Base-by-base conservation (phyloP, 2,113 vertebrate genomes). In the Pyrgilauda ruficollis region DNA sequence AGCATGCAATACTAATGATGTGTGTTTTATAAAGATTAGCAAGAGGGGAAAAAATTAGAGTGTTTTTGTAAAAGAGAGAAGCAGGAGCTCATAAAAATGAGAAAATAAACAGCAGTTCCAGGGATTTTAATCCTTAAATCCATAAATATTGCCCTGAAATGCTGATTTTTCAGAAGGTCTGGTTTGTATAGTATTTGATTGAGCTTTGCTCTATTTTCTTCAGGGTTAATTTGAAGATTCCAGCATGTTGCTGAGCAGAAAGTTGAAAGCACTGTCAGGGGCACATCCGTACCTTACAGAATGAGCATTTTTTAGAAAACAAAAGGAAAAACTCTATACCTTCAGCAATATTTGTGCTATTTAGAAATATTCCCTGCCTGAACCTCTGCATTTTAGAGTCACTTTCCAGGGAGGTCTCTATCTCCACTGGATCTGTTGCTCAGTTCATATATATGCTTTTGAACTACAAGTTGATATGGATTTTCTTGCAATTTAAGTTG, bases 141-240 rank as follows among this genome's bases (percentile, higher is more conserved):
- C 67, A 58, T 77, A 73, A 89, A 49, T 59, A 70, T 12, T 49
- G 31, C 13, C 59, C 92, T n/a, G 47, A 63, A 80, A 68, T 89
- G 35, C 49, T 87, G 87, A 44, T 92, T 92, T 93, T 93, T 91
- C 52, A 44, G 74, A 56, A 74, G 62, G 10, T 91, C 56, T 79
- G 37, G 2, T 46, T 70, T 64, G 55, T 84, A 18, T 64, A n/a
- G 81, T 68, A 27, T 77, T 91, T 91, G 31, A 43, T 53, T 50
- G 59, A 81, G 86, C 44, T 83, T 59, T 91, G 50, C 44, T 89
- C 67, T 10, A 0, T 93, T 92, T 90, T 41, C 6, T 74, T 77
- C 47, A 86, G 79, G 76, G 49, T 93, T 94, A 94, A 93, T 81
- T 90, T 2, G 58, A 62, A 90, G 77, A 92, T 89, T 84, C 30